Evolutionary conservation across 2,797 vertebrate genomes (phyloP), one percentile per base, ranked within the genome.

Genomic region (Morus bassanus): DNA sequence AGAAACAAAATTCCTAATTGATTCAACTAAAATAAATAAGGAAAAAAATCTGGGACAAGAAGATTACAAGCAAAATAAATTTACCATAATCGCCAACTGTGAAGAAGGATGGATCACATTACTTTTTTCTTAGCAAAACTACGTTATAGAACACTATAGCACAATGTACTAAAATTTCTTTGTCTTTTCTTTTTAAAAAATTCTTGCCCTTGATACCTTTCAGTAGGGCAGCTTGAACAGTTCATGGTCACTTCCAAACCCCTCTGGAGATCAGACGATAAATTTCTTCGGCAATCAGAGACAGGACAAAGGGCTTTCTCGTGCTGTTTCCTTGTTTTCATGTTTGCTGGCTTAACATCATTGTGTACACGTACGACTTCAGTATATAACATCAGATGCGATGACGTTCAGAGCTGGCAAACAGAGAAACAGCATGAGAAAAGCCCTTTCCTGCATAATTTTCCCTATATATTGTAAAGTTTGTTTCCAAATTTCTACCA

Each of bases 291-390:
- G 93, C 95, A 96, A 95, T 85, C 94, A 96, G 92, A 97, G 95
- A 95, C 75, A 97, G 93, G 92, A 96, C 94, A 97, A 97, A 95
- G 97, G 97, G 96, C 96, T 97, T 98, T 98, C 97, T 98, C 98
- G 97, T 98, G 97, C 98, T 97, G 89, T 98, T 98, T 98, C 94
- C 95, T 97, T 96, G 93, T 97, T 97, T 95, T 94, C 94, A 97
- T 96, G 57, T 98, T 97, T 98, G 97, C 97, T 96, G 97, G 93
- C 95, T 95, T 98, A 98, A 97, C 95, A 97, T 97, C 96, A 97
- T 84, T 97, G 96, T 96, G 93, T 96, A 97, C 88, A 95, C 88
- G 97, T 96, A 97, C 97, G 95, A 97, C 85, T 96, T 92, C 95
- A 98, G 97, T 96, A 96, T 87, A 97, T 97, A 96, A 97, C 96